phyloP scores from a whole-genome alignment of 2,113 vertebrate species.

The Rynchops niger region DNA sequence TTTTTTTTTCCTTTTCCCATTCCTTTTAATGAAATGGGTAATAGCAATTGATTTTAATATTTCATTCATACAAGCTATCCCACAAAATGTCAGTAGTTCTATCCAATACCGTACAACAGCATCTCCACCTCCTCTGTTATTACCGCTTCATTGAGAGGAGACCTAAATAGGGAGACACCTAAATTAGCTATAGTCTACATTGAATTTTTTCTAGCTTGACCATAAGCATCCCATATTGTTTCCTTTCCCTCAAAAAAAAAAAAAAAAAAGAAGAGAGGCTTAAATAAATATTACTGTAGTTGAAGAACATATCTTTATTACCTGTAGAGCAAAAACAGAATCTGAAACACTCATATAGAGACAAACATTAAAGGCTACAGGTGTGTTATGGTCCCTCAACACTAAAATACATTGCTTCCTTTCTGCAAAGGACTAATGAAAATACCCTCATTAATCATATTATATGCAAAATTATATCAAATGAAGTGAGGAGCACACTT shows the following conservation, averaged over 20 bases:
- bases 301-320: neutral
- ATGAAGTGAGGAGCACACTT: neutral
- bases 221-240: neutral
- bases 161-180: neutral
- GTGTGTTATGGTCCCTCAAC: neutral
- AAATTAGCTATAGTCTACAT: neutral
- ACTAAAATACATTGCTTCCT: neutral
- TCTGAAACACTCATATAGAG: neutral
- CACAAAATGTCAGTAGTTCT: neutral
- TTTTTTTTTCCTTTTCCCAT: neutral
- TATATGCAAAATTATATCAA: neutral
- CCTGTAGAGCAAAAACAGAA: neutral
- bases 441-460: rapidly evolving
- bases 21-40: neutral
- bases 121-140: neutral
- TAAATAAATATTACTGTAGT: neutral
- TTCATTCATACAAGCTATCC: neutral
- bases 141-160: neutral
- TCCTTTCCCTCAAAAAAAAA: neutral
- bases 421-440: neutral
- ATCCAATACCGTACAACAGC: neutral
- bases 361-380: neutral
- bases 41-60: neutral
- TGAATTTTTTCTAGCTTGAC: neutral
- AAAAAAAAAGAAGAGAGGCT: neutral